Base-by-base conservation (phyloP, 2,888 invertebrate genomes). In the Agriopis marginaria region DNA sequence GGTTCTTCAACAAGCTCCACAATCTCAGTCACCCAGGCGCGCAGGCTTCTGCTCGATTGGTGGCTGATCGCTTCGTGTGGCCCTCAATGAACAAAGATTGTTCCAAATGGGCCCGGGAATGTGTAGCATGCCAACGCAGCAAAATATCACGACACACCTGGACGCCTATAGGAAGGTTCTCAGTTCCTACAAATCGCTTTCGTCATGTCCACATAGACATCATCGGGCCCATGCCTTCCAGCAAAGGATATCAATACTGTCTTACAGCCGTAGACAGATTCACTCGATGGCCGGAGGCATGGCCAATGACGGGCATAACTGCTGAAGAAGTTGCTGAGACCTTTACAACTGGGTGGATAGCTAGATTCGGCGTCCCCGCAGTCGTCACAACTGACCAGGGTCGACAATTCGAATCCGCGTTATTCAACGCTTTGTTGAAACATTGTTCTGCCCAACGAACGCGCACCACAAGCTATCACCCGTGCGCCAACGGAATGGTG, bases 11-110 rank as follows among this genome's bases (percentile, higher is more conserved):
- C 14, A 14, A 59, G 12, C 9, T 60, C 0, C 69, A 72, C 53
- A 64, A 64, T 45, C 40, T 71, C 12, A 66, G 68, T 23, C 71
- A 71, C 42, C 71, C 71, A 50, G 56, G 71, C 10, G 55, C 61
- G 9, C 51, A 56, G 6, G 56, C 58, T 9, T 47, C 64, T 10
- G 42, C 42, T 0, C 63, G 47, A 11, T 12, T 71, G 45, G 45
- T 71, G 6, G 11, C 49, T 9, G 65, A 71, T 3, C 62, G 55
- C 10, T 71, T 50, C 17, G 68, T 71, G 10, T 65, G 67, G 71
- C 53, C 44, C 11, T 42, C 44, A 0, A 58, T 66, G 39, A 63
- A 50, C 23, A 60, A 55, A 40, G 66, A 70, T n/a, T 55, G 59
- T 11, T 8, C 12, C 0, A n/a, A 17, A 1, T 62, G 62, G 62